Conservation (phyloP, 2,113 vertebrate species). For the Pardalotus punctatus region DNA sequence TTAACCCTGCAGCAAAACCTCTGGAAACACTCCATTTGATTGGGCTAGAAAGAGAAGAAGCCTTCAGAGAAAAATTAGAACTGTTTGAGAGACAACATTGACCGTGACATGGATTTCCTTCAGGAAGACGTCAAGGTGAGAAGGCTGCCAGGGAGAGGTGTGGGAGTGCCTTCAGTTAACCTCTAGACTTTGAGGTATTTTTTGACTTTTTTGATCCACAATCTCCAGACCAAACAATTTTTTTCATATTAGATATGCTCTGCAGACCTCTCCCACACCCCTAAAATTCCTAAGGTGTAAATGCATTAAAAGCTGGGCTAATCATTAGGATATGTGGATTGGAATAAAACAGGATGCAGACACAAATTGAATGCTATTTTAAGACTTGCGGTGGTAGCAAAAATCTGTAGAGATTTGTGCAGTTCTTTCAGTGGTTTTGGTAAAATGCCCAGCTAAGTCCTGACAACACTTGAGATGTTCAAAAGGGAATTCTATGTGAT, state of each 20-base stretch:
- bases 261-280: not conserved
- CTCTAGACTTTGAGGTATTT: not conserved
- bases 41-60: not conserved
- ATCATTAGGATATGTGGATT: not conserved
- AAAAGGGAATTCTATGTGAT: not conserved
- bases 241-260: not conserved
- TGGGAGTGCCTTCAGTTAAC: not conserved
- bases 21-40: not conserved
- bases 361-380: constrained; percentile 18
- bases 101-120: accelerated
- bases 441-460: not conserved
- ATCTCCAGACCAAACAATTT: not conserved
- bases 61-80: not conserved
- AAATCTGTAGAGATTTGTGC: not conserved
- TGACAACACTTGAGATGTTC: not conserved
- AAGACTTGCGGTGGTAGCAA: not conserved
- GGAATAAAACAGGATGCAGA: not conserved
- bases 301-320: not conserved
- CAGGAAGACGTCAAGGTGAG: not conserved
- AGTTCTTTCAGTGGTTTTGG: not conserved
- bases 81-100: not conserved
- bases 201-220: not conserved
- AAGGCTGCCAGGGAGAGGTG: not conserved
- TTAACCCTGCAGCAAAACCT: not conserved
- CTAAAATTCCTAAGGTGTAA: not conserved